phyloP scores from a whole-genome alignment of 1,140 invertebrate species.

The Ericerus pela region DNA sequence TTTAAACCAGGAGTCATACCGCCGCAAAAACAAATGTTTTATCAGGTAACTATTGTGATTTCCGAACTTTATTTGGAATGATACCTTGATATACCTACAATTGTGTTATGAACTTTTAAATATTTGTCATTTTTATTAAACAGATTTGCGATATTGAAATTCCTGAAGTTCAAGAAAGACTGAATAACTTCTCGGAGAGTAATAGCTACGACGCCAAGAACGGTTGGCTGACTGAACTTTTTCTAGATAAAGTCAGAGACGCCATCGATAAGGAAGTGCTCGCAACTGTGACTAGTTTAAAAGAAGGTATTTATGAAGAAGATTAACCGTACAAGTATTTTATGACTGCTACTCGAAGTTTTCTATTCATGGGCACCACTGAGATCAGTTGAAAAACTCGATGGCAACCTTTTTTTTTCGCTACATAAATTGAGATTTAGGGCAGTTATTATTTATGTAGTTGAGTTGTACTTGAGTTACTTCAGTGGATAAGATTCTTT shows the following conservation, averaged over 20 bases:
- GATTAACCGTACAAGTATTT: no score
- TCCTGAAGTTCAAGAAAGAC: slow-evolving; percentile 65
- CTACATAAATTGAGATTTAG: no score
- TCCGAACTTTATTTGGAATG: no score
- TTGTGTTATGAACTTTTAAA: not conserved
- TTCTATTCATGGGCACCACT: no score
- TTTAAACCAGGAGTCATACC: slow-evolving; percentile 55
- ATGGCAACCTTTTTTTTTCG: no score
- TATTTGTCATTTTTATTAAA: slow-evolving; percentile 16
- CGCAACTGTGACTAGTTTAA: no score
- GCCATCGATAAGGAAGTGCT: slow-evolving; percentile 46
- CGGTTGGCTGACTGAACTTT: slow-evolving; percentile 56
- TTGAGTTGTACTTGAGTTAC: no score
- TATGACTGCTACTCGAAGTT: no score
- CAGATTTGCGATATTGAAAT: slow-evolving; percentile 71
- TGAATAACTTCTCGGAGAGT: slow-evolving; percentile 47
- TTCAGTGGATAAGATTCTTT: no score
- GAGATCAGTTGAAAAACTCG: no score
- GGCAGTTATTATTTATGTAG: no score
- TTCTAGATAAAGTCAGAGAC: slow-evolving; percentile 48
- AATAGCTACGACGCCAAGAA: slow-evolving; percentile 52
- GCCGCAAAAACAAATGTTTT: slow-evolving; percentile 63
- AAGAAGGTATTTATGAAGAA: no score
- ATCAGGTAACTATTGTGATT: slow-evolving; percentile 41
- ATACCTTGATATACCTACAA: not conserved